These are phyloP conservation scores for Diloba caeruleocephala DNA, from an alignment of 2,888 invertebrate genomes.

Conservation along the genomic window DNA sequence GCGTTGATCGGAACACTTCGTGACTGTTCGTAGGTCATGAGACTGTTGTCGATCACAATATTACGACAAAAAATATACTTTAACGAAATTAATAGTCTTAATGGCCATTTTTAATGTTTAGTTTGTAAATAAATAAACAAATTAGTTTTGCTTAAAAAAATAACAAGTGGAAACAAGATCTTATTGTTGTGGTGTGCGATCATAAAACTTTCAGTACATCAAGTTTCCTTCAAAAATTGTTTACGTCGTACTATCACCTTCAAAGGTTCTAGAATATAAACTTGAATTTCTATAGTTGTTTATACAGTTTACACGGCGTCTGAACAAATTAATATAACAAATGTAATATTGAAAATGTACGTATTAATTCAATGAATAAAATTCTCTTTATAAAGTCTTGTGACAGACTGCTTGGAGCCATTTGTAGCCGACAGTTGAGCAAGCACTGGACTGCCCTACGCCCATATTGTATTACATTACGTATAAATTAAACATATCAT, in stretches of 20 bases:
- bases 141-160: slow-evolving; percentile 16
- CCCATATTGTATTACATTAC: slow-evolving; percentile 51
- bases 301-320: slow-evolving; percentile 31
- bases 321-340: slow-evolving; percentile 32
- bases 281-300: slow-evolving; percentile 26
- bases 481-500: slow-evolving; percentile 54
- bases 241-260: slow-evolving; percentile 32
- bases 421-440: slow-evolving; percentile 36
- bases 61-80: slow-evolving; percentile 53
- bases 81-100: slow-evolving; percentile 40
- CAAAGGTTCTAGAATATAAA: slow-evolving; percentile 31
- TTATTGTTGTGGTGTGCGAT: background rate
- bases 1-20: slow-evolving; percentile 62
- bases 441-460: slow-evolving; percentile 50
- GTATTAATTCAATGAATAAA: slow-evolving; percentile 42
- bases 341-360: slow-evolving; percentile 22
- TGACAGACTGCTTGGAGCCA: slow-evolving; percentile 68
- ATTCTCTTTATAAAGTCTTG: slow-evolving; percentile 41
- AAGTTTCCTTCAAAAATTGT: slow-evolving; percentile 21
- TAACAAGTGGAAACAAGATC: slow-evolving; percentile 20
- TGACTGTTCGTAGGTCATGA: slow-evolving; percentile 66
- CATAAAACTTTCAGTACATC: background rate
- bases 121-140: slow-evolving; percentile 42
- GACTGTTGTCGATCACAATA: slow-evolving; percentile 58
- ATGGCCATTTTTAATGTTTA: slow-evolving; percentile 31